A percentile compares a stretch with the other conserved stretches of the same genome.
These are phyloP conservation scores for Phenganax stokvisi DNA, from an alignment of 92 coral and sea anemone species.

Conservation along the genomic window DNA sequence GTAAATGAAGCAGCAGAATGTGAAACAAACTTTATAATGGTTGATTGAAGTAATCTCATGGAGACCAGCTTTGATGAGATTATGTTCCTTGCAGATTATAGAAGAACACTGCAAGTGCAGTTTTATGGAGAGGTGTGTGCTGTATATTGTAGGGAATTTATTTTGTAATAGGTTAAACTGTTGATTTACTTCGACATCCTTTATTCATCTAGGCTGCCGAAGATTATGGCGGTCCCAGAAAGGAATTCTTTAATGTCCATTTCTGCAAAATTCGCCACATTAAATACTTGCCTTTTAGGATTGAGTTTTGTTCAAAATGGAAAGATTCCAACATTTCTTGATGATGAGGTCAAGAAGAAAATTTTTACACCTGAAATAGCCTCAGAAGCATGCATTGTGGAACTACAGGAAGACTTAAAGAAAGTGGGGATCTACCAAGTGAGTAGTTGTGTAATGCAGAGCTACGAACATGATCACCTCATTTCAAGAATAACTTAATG, in stretches of 20 bases:
- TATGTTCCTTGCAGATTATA: too few relatives aligned
- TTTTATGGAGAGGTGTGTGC: too few relatives aligned
- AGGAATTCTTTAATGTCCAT: conserved; percentile 4
- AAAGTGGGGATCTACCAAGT: conserved; percentile 49
- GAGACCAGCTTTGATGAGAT: too few relatives aligned
- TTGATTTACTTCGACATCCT: too few relatives aligned
- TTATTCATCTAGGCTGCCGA: not conserved
- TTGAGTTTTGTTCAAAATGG: conserved; percentile 37
- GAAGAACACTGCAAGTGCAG: too few relatives aligned
- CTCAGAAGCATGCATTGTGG: conserved; percentile 11
- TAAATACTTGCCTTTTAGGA: not conserved
- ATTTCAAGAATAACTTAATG: not conserved
- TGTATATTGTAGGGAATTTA: too few relatives aligned
- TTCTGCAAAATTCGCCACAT: too few relatives aligned
- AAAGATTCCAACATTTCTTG: conserved; percentile 30
- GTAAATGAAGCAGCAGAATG: too few relatives aligned
- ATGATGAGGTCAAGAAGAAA: conserved; percentile 22
- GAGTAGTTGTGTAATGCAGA: not conserved
- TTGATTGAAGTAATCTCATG: too few relatives aligned
- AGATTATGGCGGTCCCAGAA: conserved; percentile 34
- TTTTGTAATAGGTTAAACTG: too few relatives aligned
- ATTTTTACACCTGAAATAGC: conserved; percentile 9
- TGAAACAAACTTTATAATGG: too few relatives aligned
- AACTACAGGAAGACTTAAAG: conserved; percentile 40
- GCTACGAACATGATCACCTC: too few relatives aligned